phyloP scores from a whole-genome alignment of 2,888 invertebrate species.

The Trichogramma evanescens region DNA sequence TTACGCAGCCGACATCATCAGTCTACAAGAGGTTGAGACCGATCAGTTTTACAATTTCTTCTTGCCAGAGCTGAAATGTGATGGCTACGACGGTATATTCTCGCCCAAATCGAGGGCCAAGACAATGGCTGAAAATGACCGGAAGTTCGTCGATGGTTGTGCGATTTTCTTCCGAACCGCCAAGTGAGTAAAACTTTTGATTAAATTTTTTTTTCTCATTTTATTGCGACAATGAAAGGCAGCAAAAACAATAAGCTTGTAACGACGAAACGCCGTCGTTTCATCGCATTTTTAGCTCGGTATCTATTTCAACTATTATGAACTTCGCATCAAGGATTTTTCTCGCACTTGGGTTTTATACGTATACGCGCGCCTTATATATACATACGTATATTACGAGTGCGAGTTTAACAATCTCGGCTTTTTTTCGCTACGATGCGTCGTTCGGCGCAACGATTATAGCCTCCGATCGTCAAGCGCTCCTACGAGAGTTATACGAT shows the following conservation, averaged over 20 bases:
- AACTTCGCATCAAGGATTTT: too few relatives aligned
- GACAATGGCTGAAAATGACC: slow-evolving; percentile 94
- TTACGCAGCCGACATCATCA: slow-evolving; percentile 95
- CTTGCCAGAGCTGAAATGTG: slow-evolving; percentile 83
- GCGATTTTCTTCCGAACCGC: slow-evolving; percentile 94
- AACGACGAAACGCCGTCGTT: not conserved
- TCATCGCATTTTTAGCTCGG: not conserved
- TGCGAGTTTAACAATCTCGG: too few relatives aligned
- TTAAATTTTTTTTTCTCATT: not conserved
- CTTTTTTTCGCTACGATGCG: too few relatives aligned
- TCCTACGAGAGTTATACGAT: too few relatives aligned
- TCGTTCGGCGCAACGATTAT: too few relatives aligned
- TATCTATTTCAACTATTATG: not conserved
- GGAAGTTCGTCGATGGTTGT: slow-evolving; percentile 98
- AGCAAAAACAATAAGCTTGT: not conserved
- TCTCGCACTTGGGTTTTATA: too few relatives aligned
- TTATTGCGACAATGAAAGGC: not conserved
- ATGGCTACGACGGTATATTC: slow-evolving; percentile 92
- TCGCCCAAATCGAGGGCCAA: slow-evolving; percentile 97
- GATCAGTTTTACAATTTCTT: slow-evolving; percentile 98
- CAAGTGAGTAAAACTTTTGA: slow-evolving; percentile 59
- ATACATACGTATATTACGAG: too few relatives aligned
- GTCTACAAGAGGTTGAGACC: slow-evolving; percentile 96
- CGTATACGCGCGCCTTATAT: too few relatives aligned
- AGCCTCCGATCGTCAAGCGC: too few relatives aligned